Base-by-base conservation (phyloP, 1,140 invertebrate genomes). In the Portunus trituberculatus region DNA sequence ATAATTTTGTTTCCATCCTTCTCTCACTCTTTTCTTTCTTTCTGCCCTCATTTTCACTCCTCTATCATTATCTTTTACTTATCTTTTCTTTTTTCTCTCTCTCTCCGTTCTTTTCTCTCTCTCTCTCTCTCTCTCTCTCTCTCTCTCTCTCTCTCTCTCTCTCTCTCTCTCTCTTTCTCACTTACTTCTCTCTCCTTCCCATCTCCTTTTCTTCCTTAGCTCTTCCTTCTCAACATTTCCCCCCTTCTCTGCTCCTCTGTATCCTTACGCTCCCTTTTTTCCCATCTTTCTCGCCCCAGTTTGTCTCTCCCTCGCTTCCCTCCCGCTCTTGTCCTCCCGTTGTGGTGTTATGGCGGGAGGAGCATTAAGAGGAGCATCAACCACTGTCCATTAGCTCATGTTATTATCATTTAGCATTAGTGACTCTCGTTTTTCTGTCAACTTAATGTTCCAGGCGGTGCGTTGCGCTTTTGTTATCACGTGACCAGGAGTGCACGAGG, bases 311-410 rank as follows among this genome's bases (percentile, higher is more conserved):
- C 86, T 88, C 28, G 1, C 86, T 31, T 28, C 45, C 31, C 67
- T n/a, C 67, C 67, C 67, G 20, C 39, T 76, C n/a, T 7, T 16
- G 12, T 86, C 92, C 31, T 93, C 76, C n/a, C 46, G 84, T 86
- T 93, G 83, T 93, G 45, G 45, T 86, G 45, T 86, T n/a, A 93
- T 93, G 92, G 83, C 32, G 39, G 82, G 59, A 39, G 10, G 92
- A n/a, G 82, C 76, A 82, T 84, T 39, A 84, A 39, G 59, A 39
- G 10, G 92, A n/a, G 82, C 76, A 82, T 84, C 82, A 84, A 39
- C 82, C 46, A 93, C 92, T 93, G 76, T 86, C 92, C 92, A 93
- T 93, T 93, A 93, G 76, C 92, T 93, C 45, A 93, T 86, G 76
- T 84, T 93, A 76, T 39, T 84, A 93, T 93, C 92, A 93, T 93